phyloP scores from a whole-genome alignment of 1,140 invertebrate genomes.

The Atopsyche davidsoni region DNA sequence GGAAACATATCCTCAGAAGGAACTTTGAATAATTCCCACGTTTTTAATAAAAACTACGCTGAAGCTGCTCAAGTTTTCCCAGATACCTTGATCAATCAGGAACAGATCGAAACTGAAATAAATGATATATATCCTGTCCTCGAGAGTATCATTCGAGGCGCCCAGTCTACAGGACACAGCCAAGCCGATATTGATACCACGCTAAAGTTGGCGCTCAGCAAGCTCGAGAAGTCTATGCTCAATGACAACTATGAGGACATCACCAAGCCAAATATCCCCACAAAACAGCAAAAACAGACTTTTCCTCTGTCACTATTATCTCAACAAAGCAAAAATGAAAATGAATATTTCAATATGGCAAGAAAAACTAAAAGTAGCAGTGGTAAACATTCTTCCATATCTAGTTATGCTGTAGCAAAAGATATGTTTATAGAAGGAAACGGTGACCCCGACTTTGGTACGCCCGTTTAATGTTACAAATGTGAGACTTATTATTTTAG shows the following conservation, averaged over 20 bases:
- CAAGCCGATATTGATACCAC: slow-evolving; percentile 22
- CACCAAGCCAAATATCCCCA: not conserved
- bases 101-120: slow-evolving; percentile 21
- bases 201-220: slow-evolving; percentile 18
- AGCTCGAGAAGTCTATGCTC: slow-evolving; percentile 25
- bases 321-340: no score
- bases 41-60: slow-evolving; percentile 3
- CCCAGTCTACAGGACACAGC: slow-evolving; percentile 5
- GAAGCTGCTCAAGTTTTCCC: not conserved
- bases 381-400: slow-evolving; percentile 1
- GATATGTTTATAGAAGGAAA: slow-evolving; percentile 44
- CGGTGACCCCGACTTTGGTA: slow-evolving; percentile 56
- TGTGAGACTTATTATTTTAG: not conserved
- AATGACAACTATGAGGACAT: not conserved
- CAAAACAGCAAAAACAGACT: slow-evolving; percentile 3
- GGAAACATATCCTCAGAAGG: not conserved
- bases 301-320: not conserved
- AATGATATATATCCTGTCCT: slow-evolving; percentile 20
- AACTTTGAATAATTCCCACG: not conserved
- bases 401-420: slow-evolving; percentile 9
- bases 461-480: slow-evolving; percentile 47
- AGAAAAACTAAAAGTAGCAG: slow-evolving; percentile 4
- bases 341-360: not conserved
- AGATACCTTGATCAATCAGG: not conserved
- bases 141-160: slow-evolving; percentile 15